Base-by-base conservation (phyloP, 1,140 invertebrate genomes). In the Camponotus floridanus region DNA sequence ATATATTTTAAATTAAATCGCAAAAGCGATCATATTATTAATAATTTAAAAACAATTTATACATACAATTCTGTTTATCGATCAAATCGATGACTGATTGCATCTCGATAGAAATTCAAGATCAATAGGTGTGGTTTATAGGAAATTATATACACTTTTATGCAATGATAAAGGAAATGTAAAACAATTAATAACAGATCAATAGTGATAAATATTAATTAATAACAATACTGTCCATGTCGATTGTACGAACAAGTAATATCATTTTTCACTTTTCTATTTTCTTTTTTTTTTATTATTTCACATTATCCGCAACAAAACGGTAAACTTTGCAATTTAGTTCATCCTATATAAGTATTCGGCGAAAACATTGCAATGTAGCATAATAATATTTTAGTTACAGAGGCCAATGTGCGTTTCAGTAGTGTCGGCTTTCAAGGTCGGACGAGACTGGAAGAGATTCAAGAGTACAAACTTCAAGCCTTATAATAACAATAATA, bases 391-490 rank as follows among this genome's bases (percentile, higher is more conserved):
- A 65, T 8, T 76, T 31, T 8, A 31, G 36, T 74, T 83, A 73
- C 62, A 73, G 88, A 90, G 78, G 88, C 87, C 88, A 83, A 81
- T 86, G 76, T 89, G 88, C 76, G 85, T 55, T 86, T 88, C 79
- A 71, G 83, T 86, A 67, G 42, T 3, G 33, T 83, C 39, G 39
- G 51, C 71, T 67, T 61, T 59, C 61, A 57, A 15, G 39, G 15
- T 76, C 42, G 51, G 31, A 65, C 67, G 18, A 57, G 26, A 2
- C 39, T 31, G 45, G 39, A 73, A 51, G 13, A 61, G 31, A 76
- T 80, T 88, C 55, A n/a, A 57, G 48, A 70, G 45, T 51, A 70
- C n/a, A 85, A 70, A 88, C 55, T 68, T 79, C 68, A 26, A 62
- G 42, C 26, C 61, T 88, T 79, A 73, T 86, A 36, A 36, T 2